phyloP scores from a whole-genome alignment of 2,113 vertebrate genomes.

The Platysteira castanea region DNA sequence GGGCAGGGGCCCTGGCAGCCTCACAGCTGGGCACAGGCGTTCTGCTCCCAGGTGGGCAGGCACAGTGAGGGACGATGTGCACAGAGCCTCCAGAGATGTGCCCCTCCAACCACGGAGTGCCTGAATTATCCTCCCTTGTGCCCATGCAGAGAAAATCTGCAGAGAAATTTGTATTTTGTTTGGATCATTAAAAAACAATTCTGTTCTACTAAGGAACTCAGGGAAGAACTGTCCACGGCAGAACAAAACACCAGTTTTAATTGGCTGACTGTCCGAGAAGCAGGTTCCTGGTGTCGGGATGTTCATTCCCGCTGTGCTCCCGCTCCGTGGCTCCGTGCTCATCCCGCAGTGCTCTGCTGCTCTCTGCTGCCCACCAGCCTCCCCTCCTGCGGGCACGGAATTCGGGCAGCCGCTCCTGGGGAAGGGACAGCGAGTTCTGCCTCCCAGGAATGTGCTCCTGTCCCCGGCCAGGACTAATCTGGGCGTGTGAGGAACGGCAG shows the following conservation, averaged over 20 bases:
- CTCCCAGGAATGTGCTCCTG: rapidly evolving
- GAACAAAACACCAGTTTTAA: background rate
- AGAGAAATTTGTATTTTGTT: background rate
- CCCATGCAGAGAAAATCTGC: background rate
- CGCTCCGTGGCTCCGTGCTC: rapidly evolving
- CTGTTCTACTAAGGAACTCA: rapidly evolving
- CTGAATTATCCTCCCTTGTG: background rate
- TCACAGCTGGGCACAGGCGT: background rate
- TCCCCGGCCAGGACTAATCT: rapidly evolving
- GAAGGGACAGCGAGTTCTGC: rapidly evolving
- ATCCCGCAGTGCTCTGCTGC: background rate
- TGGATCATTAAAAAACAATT: rapidly evolving
- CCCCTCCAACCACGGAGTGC: background rate
- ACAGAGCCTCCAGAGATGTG: background rate
- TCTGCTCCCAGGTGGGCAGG: background rate
- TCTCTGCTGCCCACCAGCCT: background rate
- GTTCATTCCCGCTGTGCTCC: background rate
- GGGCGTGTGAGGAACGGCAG: rapidly evolving
- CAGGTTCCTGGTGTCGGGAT: too few relatives aligned
- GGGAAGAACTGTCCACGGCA: background rate
- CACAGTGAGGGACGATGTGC: background rate
- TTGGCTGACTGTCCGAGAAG: background rate
- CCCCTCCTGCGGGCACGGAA: background rate
- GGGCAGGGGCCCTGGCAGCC: background rate
- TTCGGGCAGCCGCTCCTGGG: rapidly evolving